Conservation (phyloP, 2,888 invertebrate species). For the Nesidiocoris tenuis region DNA sequence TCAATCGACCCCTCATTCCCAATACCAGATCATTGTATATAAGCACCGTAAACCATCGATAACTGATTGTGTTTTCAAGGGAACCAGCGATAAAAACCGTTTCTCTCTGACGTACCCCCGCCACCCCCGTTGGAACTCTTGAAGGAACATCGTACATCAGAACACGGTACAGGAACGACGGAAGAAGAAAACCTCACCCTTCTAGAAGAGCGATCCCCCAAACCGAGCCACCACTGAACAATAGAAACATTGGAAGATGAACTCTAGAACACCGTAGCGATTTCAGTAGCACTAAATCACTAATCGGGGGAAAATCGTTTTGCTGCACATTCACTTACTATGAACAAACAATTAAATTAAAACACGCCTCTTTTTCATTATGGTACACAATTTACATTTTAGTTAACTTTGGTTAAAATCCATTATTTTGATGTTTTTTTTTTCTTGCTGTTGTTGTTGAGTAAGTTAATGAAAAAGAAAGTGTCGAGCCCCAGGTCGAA, state of each 20-base stretch:
- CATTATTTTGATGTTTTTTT: no score
- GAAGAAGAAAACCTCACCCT: no score
- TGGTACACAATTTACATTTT: conserved; percentile 36
- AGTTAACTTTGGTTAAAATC: conserved; percentile 37
- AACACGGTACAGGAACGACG: no score
- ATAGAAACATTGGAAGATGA: background rate
- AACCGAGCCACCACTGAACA: background rate
- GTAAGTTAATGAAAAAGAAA: conserved; percentile 8
- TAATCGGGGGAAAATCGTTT: background rate
- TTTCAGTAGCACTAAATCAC: background rate
- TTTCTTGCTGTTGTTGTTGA: conserved; percentile 12
- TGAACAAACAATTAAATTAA: background rate
- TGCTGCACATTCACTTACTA: background rate
- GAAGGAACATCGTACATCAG: no score
- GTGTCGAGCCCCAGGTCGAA: background rate
- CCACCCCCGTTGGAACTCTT: no score
- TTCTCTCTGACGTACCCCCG: no score
- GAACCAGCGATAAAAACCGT: no score
- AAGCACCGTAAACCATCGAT: no score
- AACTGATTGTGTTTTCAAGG: no score
- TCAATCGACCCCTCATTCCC: no score
- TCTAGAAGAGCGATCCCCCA: no score
- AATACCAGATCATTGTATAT: no score
- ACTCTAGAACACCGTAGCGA: background rate
- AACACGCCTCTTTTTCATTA: background rate